phyloP scores from a whole-genome alignment of 2,888 invertebrate genomes.

The Tolmerus cingulatus region DNA sequence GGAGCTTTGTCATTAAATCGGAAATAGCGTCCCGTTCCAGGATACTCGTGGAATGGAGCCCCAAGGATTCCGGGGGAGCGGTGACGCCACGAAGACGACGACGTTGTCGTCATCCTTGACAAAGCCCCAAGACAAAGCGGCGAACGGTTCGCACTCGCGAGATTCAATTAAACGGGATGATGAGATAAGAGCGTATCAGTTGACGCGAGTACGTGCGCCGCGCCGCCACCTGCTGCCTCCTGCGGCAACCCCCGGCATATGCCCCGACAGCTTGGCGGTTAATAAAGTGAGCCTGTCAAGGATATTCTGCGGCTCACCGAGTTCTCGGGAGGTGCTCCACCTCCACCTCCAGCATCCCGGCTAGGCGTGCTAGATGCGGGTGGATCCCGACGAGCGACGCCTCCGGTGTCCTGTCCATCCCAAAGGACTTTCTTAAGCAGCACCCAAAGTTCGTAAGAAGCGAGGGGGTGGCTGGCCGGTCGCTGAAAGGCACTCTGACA shows the following conservation, averaged over 20 bases:
- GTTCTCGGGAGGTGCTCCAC: neutral
- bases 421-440: neutral
- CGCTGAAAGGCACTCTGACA: neutral
- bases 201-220: neutral
- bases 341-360: neutral
- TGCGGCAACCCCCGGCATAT: neutral
- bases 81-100: neutral
- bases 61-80: neutral
- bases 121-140: neutral
- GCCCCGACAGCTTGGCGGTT: neutral
- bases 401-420: neutral
- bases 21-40: neutral
- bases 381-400: neutral
- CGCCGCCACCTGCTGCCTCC: neutral
- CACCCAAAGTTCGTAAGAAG: neutral
- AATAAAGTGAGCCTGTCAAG: slow-evolving; percentile 6
- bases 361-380: neutral
- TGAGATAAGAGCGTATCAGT: slow-evolving; percentile 12
- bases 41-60: neutral
- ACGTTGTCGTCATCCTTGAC: neutral
- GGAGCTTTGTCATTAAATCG: slow-evolving; percentile 10
- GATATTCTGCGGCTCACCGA: neutral
- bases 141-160: neutral
- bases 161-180: neutral
- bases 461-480: neutral